Evolutionary conservation across 2,797 vertebrate species (phyloP).

Genomic region (Austrolebias charrua): DNA sequence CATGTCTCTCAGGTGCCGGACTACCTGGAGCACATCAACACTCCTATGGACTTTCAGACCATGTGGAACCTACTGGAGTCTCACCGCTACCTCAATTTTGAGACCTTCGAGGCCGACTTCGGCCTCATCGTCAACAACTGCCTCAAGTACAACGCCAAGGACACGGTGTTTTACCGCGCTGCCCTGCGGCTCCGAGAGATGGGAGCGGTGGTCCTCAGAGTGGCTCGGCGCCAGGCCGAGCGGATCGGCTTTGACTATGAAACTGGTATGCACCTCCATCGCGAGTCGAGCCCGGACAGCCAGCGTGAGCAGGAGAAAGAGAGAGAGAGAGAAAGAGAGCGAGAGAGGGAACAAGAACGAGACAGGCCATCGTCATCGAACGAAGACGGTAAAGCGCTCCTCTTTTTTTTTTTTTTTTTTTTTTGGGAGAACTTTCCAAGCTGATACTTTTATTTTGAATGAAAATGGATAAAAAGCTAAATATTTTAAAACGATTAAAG

Average conservation of each 20-base stretch:
- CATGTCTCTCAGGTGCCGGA: constrained; percentile 87
- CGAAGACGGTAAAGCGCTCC: constrained; percentile 76
- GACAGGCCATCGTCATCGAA: constrained; percentile 73
- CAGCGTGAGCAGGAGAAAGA: constrained; percentile 84
- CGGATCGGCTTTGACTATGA: constrained; percentile 97
- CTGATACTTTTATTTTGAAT: too few relatives aligned
- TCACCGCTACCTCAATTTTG: constrained; percentile 95
- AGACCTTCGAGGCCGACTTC: constrained; percentile 96
- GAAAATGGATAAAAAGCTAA: too few relatives aligned
- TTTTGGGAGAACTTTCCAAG: neutral
- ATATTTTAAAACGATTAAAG: too few relatives aligned
- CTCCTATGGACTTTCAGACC: constrained; percentile 99
- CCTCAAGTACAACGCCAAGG: constrained; percentile 99
- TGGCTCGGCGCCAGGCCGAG: constrained; percentile 92
- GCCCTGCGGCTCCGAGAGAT: constrained; percentile 93
- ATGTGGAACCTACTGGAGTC: constrained; percentile 97
- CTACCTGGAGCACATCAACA: constrained; percentile 98
- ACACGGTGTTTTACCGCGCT: constrained; percentile 97
- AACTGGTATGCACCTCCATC: constrained; percentile 92
- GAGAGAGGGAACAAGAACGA: constrained; percentile 66
- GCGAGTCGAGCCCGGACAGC: constrained; percentile 81
- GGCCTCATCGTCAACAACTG: constrained; percentile 98
- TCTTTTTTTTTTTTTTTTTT: neutral
- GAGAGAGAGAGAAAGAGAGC: constrained; percentile 65
- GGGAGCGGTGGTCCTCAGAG: constrained; percentile 86